A percentile compares a stretch with the other conserved stretches of the same genome.
Conservation (phyloP, 2,888 invertebrate species). For the Liodrosophila aerea region DNA sequence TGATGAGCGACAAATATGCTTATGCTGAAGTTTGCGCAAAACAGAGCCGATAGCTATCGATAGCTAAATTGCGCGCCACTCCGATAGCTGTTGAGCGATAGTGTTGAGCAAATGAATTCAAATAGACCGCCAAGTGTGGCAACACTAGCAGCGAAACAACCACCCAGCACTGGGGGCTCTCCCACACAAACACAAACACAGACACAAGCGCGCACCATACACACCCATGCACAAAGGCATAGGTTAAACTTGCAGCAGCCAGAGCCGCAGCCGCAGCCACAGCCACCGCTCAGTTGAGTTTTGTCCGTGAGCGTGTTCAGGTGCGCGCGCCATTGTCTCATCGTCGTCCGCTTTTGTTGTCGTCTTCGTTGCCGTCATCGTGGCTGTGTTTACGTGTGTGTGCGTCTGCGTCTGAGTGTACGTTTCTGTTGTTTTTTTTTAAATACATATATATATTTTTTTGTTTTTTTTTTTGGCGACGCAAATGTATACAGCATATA, state of each 20-base stretch:
- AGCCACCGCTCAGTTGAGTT: constrained; percentile 57
- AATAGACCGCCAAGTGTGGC: constrained; percentile 40
- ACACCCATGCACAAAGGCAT: constrained; percentile 12
- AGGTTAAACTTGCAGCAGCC: constrained; percentile 51
- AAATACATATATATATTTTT: constrained; percentile 10
- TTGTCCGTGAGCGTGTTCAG: constrained; percentile 63
- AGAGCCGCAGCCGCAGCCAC: constrained; percentile 39
- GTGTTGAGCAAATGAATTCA: constrained; percentile 26
- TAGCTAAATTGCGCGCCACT: too few species aligned
- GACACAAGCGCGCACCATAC: constrained; percentile 17
- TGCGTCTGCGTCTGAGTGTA: constrained; percentile 62
- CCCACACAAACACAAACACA: constrained; percentile 32
- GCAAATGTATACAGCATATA: constrained; percentile 26
- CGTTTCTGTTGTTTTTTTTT: constrained; percentile 43
- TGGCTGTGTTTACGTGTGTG: constrained; percentile 53
- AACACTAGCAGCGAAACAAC: constrained; percentile 49
- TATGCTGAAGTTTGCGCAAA: too few species aligned
- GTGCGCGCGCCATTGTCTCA: constrained; percentile 34
- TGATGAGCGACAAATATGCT: too few species aligned
- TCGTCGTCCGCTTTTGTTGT: constrained; percentile 18
- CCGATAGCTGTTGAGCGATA: too few species aligned
- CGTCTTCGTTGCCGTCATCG: constrained; percentile 26
- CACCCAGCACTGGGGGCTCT: constrained; percentile 49
- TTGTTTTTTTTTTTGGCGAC: constrained; percentile 49
- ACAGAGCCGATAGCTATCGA: too few species aligned